Conservation (phyloP, 1,140 invertebrate species). For the Lasaia peninsularis region DNA sequence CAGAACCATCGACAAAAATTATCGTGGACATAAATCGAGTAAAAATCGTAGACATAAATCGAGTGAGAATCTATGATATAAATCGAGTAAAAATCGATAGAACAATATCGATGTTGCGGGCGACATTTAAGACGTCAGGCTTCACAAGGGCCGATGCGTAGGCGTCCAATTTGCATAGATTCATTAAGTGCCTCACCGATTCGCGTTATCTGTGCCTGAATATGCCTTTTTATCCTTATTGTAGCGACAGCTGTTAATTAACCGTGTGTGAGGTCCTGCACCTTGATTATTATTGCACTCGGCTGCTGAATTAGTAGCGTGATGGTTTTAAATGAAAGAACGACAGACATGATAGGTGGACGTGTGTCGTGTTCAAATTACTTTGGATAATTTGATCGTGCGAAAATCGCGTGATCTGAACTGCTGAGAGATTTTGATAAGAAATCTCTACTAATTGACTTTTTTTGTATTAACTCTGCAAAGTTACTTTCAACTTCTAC, state of each 20-base stretch:
- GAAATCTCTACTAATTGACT: constrained; percentile 9
- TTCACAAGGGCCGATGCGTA: constrained; percentile 26
- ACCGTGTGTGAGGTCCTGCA: constrained; percentile 47
- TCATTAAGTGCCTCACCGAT: constrained; percentile 34
- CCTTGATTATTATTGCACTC: constrained; percentile 42
- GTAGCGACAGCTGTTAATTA: constrained; percentile 43
- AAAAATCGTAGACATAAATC: neutral
- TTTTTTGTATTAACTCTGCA: constrained; percentile 7
- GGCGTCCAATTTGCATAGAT: constrained; percentile 50
- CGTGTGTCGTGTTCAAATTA: constrained; percentile 6
- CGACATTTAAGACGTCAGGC: constrained; percentile 9
- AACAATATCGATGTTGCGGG: constrained; percentile 7
- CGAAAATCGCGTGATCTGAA: constrained; percentile 12
- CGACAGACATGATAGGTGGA: neutral
- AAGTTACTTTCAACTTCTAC: too few relatives aligned
- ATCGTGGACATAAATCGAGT: neutral
- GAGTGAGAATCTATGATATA: too few relatives aligned
- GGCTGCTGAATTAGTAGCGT: constrained; percentile 13
- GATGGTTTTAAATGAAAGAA: constrained; percentile 10
- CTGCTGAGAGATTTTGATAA: neutral
- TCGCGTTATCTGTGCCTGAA: constrained; percentile 8
- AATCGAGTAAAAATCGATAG: constrained; percentile 8
- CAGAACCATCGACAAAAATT: constrained; percentile 2
- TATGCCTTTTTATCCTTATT: constrained; percentile 20
- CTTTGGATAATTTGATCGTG: constrained; percentile 10